Base-by-base conservation (phyloP, 2,888 invertebrate genomes). In the Temnothorax unifasciatus region DNA sequence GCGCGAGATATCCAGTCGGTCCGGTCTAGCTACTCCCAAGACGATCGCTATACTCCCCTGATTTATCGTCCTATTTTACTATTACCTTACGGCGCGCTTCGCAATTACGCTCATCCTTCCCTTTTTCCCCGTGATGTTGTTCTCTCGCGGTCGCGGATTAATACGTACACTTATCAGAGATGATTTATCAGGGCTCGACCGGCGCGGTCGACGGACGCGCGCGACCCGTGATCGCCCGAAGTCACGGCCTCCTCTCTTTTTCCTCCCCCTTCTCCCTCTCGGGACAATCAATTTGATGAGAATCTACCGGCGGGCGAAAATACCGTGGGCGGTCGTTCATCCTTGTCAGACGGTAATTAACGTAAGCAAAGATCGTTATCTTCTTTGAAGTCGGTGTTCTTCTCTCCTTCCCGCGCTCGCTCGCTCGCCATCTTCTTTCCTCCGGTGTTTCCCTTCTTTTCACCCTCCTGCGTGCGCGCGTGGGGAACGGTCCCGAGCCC, bases 301-400 rank as follows among this genome's bases (percentile, higher is more conserved):
- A 88, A 91, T 91, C 91, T 86, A 83, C 84, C 82, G 79, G 79
- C 66, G 73, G 83, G 75, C 71, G 86, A 88, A 87, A 87, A 87
- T 89, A 87, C 88, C 85, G 52, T 76, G 79, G 73, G 57, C 84
- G 86, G 83, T 88, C 90, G 90, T 90, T 83, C 91, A 86, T 90
- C 90, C 91, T 89, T 86, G 91, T 90, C 91, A 85, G 88, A 77
- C 85, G 87, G 89, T 91, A 91, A 91, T 91, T 91, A 91, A 91
- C 91, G 91, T 89, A 88, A 90, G 90, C 91, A 90, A 90, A 90
- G 91, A 90, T 90, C 91, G 90, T 90, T 90, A 90, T 90, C 90
- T 90, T 85, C 85, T 89, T 90, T 89, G 89, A 90, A 86, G 86
- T 76, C 85, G 76, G 83, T 50, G 61, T 82, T 84, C 85, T 82